A percentile compares a stretch with the other conserved stretches of the same genome.
phyloP scores from a whole-genome alignment of 2,113 vertebrate genomes.

The Menura novaehollandiae region DNA sequence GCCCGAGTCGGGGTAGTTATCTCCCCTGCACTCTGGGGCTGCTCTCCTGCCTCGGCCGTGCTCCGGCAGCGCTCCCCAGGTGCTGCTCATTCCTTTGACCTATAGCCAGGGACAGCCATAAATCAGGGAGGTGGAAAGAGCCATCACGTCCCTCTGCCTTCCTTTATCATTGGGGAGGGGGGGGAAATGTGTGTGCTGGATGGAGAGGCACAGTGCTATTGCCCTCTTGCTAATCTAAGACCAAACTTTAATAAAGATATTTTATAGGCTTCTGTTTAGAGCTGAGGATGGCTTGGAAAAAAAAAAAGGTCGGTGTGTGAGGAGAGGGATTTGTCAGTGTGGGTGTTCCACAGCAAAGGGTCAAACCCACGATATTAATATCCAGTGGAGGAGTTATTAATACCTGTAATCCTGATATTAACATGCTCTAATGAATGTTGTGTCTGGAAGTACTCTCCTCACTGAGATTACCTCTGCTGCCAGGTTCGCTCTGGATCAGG shows the following conservation, averaged over 20 bases:
- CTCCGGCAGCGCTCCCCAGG: slow-evolving; percentile 44
- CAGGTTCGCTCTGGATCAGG: background rate
- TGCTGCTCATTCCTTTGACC: slow-evolving; percentile 57
- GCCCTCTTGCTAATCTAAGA: background rate
- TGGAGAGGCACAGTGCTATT: background rate
- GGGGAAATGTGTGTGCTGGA: background rate
- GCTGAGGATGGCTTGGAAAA: background rate
- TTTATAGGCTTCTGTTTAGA: background rate
- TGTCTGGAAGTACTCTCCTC: background rate
- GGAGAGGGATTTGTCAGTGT: background rate
- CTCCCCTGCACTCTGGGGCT: background rate
- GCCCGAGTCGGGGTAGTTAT: slow-evolving; percentile 19
- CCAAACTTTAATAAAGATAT: background rate
- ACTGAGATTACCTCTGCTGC: background rate
- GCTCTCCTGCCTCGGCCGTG: background rate
- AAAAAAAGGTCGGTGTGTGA: background rate
- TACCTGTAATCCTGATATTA: background rate
- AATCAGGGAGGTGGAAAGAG: slow-evolving; percentile 23
- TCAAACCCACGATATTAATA: background rate
- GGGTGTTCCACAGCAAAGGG: background rate
- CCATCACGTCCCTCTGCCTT: background rate
- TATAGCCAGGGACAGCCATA: background rate
- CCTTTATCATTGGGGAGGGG: background rate
- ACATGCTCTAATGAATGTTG: background rate
- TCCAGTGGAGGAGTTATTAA: background rate